phyloP scores from a whole-genome alignment of 2,888 invertebrate genomes.

The Miltochrista miniata region DNA sequence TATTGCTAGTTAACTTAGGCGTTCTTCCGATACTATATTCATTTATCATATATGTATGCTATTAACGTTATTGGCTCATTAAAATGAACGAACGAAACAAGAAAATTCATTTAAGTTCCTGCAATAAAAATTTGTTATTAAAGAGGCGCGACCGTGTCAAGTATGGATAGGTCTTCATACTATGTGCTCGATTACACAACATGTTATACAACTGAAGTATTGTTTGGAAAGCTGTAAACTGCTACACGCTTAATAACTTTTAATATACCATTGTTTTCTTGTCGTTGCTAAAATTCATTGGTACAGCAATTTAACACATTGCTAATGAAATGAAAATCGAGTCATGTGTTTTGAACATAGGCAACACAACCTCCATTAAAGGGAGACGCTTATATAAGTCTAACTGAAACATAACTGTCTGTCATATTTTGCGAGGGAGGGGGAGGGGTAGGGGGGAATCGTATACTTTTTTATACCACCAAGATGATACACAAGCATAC shows the following conservation, averaged over 20 bases:
- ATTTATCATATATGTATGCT: background rate
- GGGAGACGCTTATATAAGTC: too few relatives aligned
- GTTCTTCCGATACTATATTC: background rate
- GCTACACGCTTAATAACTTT: conserved; percentile 57
- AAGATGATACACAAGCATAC: too few relatives aligned
- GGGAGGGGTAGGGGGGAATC: too few relatives aligned
- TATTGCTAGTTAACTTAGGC: too few relatives aligned
- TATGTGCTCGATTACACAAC: conserved; percentile 31
- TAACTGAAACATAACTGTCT: too few relatives aligned
- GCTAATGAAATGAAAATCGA: conserved; percentile 42
- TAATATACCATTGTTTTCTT: conserved; percentile 63
- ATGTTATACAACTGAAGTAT: conserved; percentile 30
- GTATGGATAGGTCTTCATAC: conserved; percentile 20
- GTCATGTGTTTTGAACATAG: conserved; percentile 39
- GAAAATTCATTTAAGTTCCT: conserved; percentile 5
- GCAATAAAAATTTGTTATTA: conserved; percentile 11
- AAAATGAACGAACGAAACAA: conserved; percentile 1
- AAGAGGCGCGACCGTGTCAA: conserved; percentile 5
- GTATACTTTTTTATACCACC: too few relatives aligned
- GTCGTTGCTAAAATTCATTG: conserved; percentile 49
- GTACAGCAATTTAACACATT: conserved; percentile 41
- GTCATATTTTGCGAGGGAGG: too few relatives aligned
- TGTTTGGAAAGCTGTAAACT: conserved; percentile 53
- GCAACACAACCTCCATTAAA: too few relatives aligned
- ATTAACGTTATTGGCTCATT: background rate